Evolutionary conservation across 2,888 invertebrate genomes (phyloP), one percentile per base, ranked within the genome.

Genomic region (Prosapia bicincta): DNA sequence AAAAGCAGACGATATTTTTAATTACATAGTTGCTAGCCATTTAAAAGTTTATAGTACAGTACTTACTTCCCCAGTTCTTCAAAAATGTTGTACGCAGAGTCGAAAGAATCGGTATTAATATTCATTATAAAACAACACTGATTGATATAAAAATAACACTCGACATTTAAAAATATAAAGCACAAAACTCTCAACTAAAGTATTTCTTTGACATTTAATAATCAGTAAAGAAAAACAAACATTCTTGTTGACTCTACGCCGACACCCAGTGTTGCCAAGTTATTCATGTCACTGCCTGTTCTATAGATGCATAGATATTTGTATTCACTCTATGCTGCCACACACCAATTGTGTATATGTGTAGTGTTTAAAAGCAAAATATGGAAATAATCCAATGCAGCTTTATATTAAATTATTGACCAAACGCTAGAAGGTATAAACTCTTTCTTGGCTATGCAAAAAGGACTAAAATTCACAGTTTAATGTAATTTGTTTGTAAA

Each of bases 11-110:
- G 30, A 30, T 30, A 30, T 54, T 54, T 54, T 20, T 20, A 54
- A 3, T 54, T 54, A 20, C 3, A 54, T n/a, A n/a, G 30, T 30
- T 30, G 9, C 30, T 9, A 30, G 20, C 54, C 54, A 20, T 20
- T 54, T 20, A 67, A 9, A 23, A 23, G 23, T 54, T 5, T 43
- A 84, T n/a, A n/a, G n/a, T n/a, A n/a, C n/a, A n/a, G n/a, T n/a
- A n/a, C 87, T 84, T 81, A 88, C 88, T 88, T 88, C 81, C 88
- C 88, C 81, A 88, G 86, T 82, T 88, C 88, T 81, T 88, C 88
- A 76, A 86, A 84, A 72, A 88, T 82, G 74, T 87, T 86, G 82
- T 88, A 88, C 80, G 86, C 85, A 77, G 86, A 85, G 80, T 88
- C 88, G 81, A 88, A 87, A 28, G 87, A 86, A 79, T 88, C 87